Conservation (phyloP, 2,888 invertebrate species). For the Lasioglossum zephyrum region DNA sequence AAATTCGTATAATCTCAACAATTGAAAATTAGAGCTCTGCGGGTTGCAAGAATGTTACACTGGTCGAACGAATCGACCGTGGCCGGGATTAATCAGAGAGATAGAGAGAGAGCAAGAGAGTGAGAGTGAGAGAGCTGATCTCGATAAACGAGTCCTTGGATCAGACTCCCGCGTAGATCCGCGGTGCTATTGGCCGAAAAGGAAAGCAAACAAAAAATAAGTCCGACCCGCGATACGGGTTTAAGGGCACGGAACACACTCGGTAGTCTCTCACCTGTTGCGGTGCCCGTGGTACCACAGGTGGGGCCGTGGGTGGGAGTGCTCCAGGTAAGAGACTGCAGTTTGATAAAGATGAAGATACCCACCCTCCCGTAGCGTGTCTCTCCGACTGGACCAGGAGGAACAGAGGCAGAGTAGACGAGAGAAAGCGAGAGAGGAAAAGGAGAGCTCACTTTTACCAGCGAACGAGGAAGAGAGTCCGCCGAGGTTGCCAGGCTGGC, state of each 20-base stretch:
- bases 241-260: constrained; percentile 58
- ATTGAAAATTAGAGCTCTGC: constrained; percentile 37
- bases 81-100: constrained; percentile 38
- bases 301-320: constrained; percentile 79
- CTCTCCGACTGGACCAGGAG: constrained; percentile 48
- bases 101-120: neutral
- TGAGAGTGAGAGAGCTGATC: neutral
- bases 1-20: neutral
- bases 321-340: constrained; percentile 75
- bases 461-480: constrained; percentile 54
- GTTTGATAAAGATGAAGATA: constrained; percentile 79
- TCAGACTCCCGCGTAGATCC: constrained; percentile 48
- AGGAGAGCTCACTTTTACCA: constrained; percentile 61
- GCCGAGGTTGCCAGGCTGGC: constrained; percentile 67
- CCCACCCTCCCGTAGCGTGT: constrained; percentile 54
- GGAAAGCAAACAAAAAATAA: constrained; percentile 18
- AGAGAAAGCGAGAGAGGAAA: constrained; percentile 40
- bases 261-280: constrained; percentile 80
- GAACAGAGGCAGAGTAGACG: constrained; percentile 31
- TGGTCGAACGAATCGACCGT: neutral
- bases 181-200: constrained; percentile 26
- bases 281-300: constrained; percentile 72
- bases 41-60: neutral
- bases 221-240: constrained; percentile 50
- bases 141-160: constrained; percentile 33